These are phyloP conservation scores for Eudasyphora cyanicolor DNA, from an alignment of 2,888 invertebrate species.

Conservation along the genomic window DNA sequence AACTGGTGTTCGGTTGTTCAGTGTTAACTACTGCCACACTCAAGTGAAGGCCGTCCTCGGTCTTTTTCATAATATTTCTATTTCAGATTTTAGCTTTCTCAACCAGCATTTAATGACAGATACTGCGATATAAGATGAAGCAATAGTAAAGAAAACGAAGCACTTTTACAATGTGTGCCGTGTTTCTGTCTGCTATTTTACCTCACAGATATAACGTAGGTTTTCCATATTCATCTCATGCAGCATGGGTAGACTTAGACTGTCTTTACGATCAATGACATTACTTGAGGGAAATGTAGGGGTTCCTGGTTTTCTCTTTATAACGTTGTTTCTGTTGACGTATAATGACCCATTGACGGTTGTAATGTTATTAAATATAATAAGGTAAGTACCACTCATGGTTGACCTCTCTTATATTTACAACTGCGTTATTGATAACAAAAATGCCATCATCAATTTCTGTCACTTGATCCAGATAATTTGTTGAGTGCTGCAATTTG, in stretches of 20 bases:
- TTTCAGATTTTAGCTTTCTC: not conserved
- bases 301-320: slow-evolving; percentile 25
- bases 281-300: slow-evolving; percentile 25
- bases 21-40: not conserved
- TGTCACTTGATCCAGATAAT: not conserved
- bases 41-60: slow-evolving; percentile 14
- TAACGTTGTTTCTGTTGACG: slow-evolving; percentile 25
- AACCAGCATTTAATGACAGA: not conserved
- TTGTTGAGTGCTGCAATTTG: not conserved
- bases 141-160: not conserved
- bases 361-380: not conserved
- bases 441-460: slow-evolving; percentile 6
- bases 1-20: slow-evolving; percentile 27
- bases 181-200: not conserved
- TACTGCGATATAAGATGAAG: not conserved
- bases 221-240: slow-evolving; percentile 44
- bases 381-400: not conserved
- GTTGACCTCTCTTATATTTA: not conserved
- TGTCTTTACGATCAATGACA: slow-evolving; percentile 6
- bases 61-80: not conserved
- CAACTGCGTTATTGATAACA: not conserved
- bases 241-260: slow-evolving; percentile 28
- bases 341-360: slow-evolving; percentile 3
- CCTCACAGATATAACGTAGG: slow-evolving; percentile 24
- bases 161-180: slow-evolving; percentile 8